These are phyloP conservation scores for Sebastiscus albofasciatus DNA, from an alignment of 2,797 vertebrate species.

Conservation along the genomic window DNA sequence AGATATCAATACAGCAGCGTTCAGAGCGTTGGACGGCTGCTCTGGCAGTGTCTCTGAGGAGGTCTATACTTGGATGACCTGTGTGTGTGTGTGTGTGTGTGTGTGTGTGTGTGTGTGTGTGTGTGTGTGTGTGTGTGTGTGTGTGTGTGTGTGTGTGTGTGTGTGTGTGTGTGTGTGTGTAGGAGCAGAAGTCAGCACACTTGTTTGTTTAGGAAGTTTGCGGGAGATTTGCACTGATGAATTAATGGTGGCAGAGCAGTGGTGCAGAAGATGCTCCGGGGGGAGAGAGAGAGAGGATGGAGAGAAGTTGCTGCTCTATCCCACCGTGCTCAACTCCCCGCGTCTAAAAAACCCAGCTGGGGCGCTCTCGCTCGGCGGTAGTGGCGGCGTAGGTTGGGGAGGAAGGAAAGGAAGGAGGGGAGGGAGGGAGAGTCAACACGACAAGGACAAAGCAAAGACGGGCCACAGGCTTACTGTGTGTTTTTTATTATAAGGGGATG, in stretches of 20 bases:
- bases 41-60: background rate
- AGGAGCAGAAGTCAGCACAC: conserved; percentile 42
- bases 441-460: conserved; percentile 71
- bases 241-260: conserved; percentile 77
- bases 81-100: no score
- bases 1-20: conserved; percentile 19
- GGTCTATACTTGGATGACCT: conserved; percentile 18
- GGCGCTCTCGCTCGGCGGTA: conserved; percentile 9
- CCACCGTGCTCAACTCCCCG: conserved; percentile 11
- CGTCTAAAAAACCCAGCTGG: conserved; percentile 58
- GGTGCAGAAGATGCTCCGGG: conserved; percentile 67
- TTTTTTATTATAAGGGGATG: background rate
- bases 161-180: background rate
- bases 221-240: conserved; percentile 68
- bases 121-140: no score
- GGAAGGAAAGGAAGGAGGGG: background rate
- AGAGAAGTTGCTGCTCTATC: conserved; percentile 25
- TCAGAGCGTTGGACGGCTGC: conserved; percentile 10
- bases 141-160: no score
- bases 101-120: no score
- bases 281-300: background rate
- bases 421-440: conserved; percentile 32
- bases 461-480: conserved; percentile 30
- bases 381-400: background rate
- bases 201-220: conserved; percentile 71